Evolutionary conservation across 2,113 vertebrate genomes (phyloP).

Genomic region (Amazona guildingii): DNA sequence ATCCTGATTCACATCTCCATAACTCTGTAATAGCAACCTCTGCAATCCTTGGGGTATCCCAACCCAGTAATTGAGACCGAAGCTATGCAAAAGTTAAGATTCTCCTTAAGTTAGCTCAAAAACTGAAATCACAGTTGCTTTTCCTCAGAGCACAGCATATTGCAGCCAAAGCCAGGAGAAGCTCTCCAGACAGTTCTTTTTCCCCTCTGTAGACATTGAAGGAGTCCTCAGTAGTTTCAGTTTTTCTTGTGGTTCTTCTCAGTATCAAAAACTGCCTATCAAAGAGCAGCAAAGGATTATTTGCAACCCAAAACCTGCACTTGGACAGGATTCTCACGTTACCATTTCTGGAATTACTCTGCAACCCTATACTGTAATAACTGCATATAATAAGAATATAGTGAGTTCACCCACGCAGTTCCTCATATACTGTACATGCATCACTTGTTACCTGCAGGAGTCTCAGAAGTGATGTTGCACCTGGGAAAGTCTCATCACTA

Average conservation of each 20-base stretch:
- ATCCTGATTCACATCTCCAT: background rate
- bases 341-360: background rate
- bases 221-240: background rate
- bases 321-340: background rate
- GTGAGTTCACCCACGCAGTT: background rate
- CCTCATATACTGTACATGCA: background rate
- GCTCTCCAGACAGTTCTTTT: background rate
- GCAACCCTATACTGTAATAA: background rate
- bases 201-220: fast-evolving
- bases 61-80: background rate
- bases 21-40: background rate
- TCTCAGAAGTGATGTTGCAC: background rate
- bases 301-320: background rate
- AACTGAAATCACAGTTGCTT: background rate
- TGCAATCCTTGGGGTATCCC: background rate
- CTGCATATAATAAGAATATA: background rate
- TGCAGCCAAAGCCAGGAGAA: background rate
- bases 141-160: background rate
- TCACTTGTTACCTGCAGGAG: background rate
- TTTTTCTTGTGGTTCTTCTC: background rate
- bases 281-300: background rate
- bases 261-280: background rate
- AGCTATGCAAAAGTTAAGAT: background rate
- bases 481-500: background rate
- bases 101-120: background rate